Conservation (phyloP, 2,113 vertebrate species). For the Agelaius tricolor region DNA sequence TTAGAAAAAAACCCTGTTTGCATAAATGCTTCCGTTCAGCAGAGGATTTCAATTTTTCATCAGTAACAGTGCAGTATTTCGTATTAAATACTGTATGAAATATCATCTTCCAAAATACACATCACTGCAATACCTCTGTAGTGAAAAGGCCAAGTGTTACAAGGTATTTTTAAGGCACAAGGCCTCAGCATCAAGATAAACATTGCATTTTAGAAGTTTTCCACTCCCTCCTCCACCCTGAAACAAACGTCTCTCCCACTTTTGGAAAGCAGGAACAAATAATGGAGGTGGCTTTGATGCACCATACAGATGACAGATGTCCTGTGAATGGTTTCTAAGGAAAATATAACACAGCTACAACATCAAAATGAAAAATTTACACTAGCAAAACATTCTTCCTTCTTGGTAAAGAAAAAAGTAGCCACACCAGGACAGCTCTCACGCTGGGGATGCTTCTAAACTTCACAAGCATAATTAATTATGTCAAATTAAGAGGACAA, state of each 20-base stretch:
- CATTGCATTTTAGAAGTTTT: neutral
- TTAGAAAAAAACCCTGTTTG: neutral
- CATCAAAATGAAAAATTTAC: neutral
- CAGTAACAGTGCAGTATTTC: neutral
- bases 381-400: neutral
- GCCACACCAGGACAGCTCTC: neutral
- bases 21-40: neutral
- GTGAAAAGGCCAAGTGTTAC: neutral
- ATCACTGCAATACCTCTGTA: neutral
- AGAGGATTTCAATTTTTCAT: neutral
- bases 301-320: conserved; percentile 45
- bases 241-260: conserved; percentile 18
- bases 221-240: neutral
- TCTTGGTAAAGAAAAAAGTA: neutral
- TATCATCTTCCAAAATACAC: neutral
- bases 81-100: neutral
- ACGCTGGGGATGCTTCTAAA: neutral
- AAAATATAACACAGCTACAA: conserved; percentile 12
- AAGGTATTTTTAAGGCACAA: neutral
- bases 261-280: conserved; percentile 31
- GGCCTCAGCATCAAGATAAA: neutral
- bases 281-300: conserved; percentile 55
- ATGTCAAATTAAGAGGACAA: neutral
- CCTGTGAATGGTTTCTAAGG: conserved; percentile 43
- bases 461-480: neutral